Evolutionary conservation across 2,888 invertebrate genomes (phyloP).

Genomic region (Heteromurus nitidus): DNA sequence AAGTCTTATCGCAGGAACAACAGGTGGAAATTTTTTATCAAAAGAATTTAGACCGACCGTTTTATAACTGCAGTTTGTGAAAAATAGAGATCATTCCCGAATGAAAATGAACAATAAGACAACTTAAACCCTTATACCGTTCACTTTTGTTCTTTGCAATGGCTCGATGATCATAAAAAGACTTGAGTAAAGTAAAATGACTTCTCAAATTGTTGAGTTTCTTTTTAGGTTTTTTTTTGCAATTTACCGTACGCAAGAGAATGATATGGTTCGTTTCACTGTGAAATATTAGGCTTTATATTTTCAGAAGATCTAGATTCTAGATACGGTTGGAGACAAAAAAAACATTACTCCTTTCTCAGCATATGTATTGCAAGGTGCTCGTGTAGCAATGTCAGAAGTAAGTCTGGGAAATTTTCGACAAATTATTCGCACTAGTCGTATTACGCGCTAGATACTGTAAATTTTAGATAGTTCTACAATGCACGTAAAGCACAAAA

Average conservation of each 20-base stretch:
- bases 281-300: conserved; percentile 26
- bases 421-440: too few relatives aligned
- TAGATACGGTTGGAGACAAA: background rate
- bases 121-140: conserved; percentile 55
- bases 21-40: background rate
- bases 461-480: too few relatives aligned
- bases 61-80: conserved; percentile 51
- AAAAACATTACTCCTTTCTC: too few relatives aligned
- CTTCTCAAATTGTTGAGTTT: conserved; percentile 10
- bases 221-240: conserved; percentile 5
- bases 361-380: too few relatives aligned
- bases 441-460: too few relatives aligned
- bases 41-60: conserved; percentile 30
- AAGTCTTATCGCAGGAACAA: too few relatives aligned
- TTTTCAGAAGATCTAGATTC: background rate
- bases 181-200: conserved; percentile 20
- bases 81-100: conserved; percentile 5
- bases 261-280: conserved; percentile 36
- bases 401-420: too few relatives aligned
- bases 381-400: too few relatives aligned
- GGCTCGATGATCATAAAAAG: conserved; percentile 58
- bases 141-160: conserved; percentile 42
- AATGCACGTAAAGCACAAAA: too few relatives aligned
- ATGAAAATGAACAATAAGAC: conserved; percentile 31
- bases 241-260: conserved; percentile 28